A percentile compares a stretch with the other conserved stretches of the same genome.
Evolutionary conservation across 2,888 invertebrate species (phyloP).

Genomic region (Colletes collaris): DNA sequence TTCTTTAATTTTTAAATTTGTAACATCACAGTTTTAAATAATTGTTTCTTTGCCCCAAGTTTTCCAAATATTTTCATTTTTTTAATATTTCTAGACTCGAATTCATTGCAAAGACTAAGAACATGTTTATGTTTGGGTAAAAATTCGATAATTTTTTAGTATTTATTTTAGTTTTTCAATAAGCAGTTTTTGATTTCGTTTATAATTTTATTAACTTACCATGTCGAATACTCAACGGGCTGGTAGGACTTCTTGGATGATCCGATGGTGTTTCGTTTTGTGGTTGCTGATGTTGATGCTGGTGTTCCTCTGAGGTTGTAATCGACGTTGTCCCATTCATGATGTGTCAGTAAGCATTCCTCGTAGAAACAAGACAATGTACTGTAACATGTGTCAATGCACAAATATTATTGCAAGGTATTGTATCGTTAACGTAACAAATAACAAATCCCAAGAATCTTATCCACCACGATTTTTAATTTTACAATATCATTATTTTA

Average conservation of each 20-base stretch:
- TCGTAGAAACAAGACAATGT: slow-evolving; percentile 12
- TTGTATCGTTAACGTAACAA: background rate
- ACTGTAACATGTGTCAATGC: slow-evolving; percentile 38
- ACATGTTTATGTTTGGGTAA: background rate
- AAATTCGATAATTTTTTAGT: background rate
- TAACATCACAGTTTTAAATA: no score
- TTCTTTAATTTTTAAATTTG: background rate
- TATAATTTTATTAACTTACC: slow-evolving; percentile 69
- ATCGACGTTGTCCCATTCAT: slow-evolving; percentile 80
- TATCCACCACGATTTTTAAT: background rate
- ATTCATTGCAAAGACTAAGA: background rate
- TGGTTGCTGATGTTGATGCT: slow-evolving; percentile 76
- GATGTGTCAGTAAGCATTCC: slow-evolving; percentile 47
- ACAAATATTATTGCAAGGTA: slow-evolving; percentile 5
- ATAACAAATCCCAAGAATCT: background rate
- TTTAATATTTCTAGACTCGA: background rate
- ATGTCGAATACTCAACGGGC: slow-evolving; percentile 80
- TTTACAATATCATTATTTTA: background rate
- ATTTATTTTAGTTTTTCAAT: no score
- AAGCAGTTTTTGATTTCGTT: no score
- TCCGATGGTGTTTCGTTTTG: slow-evolving; percentile 79
- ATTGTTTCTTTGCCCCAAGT: background rate
- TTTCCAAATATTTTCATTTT: background rate
- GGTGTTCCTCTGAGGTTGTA: slow-evolving; percentile 76
- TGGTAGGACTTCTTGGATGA: slow-evolving; percentile 79